Evolutionary conservation across 2,888 invertebrate species (phyloP).

Genomic region (Quadroppia sp.): DNA sequence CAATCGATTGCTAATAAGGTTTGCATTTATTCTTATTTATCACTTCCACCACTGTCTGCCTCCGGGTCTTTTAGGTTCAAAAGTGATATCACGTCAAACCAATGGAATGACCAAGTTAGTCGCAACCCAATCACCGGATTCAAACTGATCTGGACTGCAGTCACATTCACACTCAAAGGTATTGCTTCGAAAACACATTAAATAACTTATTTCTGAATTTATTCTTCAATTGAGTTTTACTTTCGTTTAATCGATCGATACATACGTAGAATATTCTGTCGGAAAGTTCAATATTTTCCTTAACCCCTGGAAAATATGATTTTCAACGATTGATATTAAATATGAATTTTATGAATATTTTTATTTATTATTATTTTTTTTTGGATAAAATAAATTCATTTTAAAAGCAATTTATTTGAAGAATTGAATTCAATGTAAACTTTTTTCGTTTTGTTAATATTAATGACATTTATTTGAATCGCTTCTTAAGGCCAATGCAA

Average conservation of each 20-base stretch:
- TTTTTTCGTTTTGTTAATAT: neutral
- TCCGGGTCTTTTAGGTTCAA: constrained; percentile 33
- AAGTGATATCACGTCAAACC: constrained; percentile 38
- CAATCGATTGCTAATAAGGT: constrained; percentile 53
- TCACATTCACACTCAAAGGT: constrained; percentile 47
- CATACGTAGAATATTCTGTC: no score
- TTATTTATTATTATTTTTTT: no score
- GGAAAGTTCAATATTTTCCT: neutral
- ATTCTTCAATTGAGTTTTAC: no score
- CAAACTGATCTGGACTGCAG: constrained; percentile 52
- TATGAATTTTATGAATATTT: no score
- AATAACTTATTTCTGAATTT: no score
- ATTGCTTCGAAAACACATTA: no score
- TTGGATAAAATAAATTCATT: no score
- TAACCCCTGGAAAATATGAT: no score
- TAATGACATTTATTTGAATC: neutral
- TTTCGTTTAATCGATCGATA: no score
- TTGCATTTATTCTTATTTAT: constrained; percentile 29
- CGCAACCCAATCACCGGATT: constrained; percentile 50
- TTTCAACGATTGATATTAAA: no score
- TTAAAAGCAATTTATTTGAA: no score
- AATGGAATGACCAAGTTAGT: constrained; percentile 40
- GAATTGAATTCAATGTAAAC: neutral
- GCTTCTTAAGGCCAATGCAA: constrained; percentile 48
- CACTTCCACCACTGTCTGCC: neutral